Evolutionary conservation across 2,888 invertebrate genomes (phyloP), one percentile per base, ranked within the genome.

Genomic region (Plebejus melissa): DNA sequence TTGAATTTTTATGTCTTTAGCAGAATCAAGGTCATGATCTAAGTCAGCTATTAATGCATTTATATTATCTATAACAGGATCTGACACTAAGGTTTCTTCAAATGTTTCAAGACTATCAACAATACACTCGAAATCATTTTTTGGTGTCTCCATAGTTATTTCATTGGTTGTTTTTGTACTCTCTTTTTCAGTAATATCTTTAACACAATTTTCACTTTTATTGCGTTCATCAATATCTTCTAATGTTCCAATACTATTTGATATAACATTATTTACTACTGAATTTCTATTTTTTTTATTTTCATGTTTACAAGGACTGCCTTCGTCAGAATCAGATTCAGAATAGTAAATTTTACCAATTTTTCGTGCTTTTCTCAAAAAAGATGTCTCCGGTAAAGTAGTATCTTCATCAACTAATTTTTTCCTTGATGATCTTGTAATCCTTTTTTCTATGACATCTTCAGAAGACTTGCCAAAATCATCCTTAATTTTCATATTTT

Each of bases 41-140:
- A 91, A 83, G 79, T 88, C 86, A 46, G 88, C 92, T 79, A 92
- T 91, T 28, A 90, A 82, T 46, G 86, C 87, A 81, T 88, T 89
- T 36, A 91, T 91, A 79, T 90, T 90, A 75, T 87, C 87, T 76
- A 90, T 85, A n/a, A 86, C 87, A 57, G 86, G 83, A 78, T 90
- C 89, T 7, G 87, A 82, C 6, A 80, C 83, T 75, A 88, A 82
- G 79, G 86, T 90, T 79, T 91, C 91, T 58, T 87, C 76, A 84
- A 92, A 91, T 76, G 90, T 85, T 81, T 88, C 91, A 60, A 90
- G 77, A 75, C 90, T 90, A 71, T 87, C 88, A 16, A 88, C 81
- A n/a, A 80, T 85, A 81, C 88, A 89, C 78, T 80, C 86, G 57
- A 83, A 79, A 78, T 84, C 80, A 50, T 65, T 16, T n/a, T 36